Base-by-base conservation (phyloP, 2,113 vertebrate species). In the Vimba vimba region DNA sequence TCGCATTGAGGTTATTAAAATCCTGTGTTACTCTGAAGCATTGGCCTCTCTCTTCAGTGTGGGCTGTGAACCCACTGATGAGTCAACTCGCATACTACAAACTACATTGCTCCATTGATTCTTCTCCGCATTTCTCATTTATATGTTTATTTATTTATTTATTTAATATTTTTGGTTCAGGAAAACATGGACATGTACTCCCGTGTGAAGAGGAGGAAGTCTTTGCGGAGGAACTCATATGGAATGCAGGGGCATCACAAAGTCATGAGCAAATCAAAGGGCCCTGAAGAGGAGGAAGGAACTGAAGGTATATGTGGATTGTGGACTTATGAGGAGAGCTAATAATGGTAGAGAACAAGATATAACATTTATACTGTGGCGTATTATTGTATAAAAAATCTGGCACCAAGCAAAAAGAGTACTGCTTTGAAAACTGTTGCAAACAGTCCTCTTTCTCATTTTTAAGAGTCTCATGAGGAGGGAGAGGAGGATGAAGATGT, bases 171-270 rank as follows among this genome's bases (percentile, higher is more conserved):
- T 79, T 3, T 30, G 33, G 12, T 62, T 50, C 83, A 99, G 98
- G 98, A 99, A 95, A 99, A 98, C 93, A 98, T 99, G 96, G 98
- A 99, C 93, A 99, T 99, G 98, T 99, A 99, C 93, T 99, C 98
- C 81, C 95, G 97, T 89, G 98, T 99, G 81, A 99, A 99, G 92
- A 96, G 98, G 21, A 96, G 98, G 91, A 99, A 99, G 88, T 97
- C 97, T 6, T 89, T 99, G 93, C 95, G 97, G 84, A 97, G 97
- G 93, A 97, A 96, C 87, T 96, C 96, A 60, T 99, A 96, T 79
- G 97, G 96, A 64, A 97, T 99, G 91, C 97, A 98, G 66, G 94
- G 97, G 66, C 98, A 98, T 91, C 97, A 98, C 86, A 98, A 99
- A 93, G 97, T 95, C 84, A 95, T 97, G 90, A 96, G 96, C 85